Percentiles rank a stretch among this genome's conserved stretches.
Conservation (phyloP, 1,140 invertebrate genomes). For the Hydropsyche tenuis region DNA sequence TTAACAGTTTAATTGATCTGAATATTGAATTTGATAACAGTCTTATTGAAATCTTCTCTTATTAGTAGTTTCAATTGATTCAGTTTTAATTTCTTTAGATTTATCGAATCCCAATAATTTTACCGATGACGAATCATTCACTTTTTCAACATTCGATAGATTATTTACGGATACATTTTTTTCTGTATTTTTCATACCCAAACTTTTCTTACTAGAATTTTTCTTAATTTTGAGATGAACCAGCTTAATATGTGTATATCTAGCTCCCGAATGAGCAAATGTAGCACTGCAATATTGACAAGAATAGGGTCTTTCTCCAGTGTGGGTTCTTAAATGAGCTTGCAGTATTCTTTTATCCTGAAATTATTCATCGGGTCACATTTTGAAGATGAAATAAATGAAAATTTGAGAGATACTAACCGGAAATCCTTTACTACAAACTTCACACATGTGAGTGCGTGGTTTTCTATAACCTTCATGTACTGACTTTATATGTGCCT, state of each 20-base stretch:
- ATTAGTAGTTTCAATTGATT: not conserved
- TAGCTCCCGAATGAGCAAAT: constrained; percentile 57
- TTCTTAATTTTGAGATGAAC: constrained; percentile 54
- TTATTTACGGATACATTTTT: not conserved
- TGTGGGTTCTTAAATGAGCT: constrained; percentile 54
- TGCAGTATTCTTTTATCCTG: constrained; percentile 44
- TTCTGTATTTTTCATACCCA: not conserved
- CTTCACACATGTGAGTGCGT: constrained; percentile 44
- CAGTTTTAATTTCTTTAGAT: not conserved
- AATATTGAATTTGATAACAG: too few species aligned
- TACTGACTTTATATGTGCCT: constrained; percentile 38
- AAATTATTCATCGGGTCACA: constrained; percentile 20
- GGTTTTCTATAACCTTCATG: constrained; percentile 45
- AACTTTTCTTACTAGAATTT: constrained; percentile 1
- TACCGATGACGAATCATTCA: not conserved
- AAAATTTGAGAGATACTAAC: constrained; percentile 35
- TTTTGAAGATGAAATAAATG: not conserved
- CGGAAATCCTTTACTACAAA: constrained; percentile 44
- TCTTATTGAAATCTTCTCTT: too few species aligned
- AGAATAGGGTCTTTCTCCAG: constrained; percentile 56
- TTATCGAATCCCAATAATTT: not conserved
- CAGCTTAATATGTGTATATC: constrained; percentile 55
- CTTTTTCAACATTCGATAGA: not conserved
- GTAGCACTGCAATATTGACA: constrained; percentile 55
- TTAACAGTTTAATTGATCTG: too few species aligned